Percentiles rank a stretch among this genome's conserved stretches.
Conservation (phyloP, 2,113 vertebrate genomes). For the Rhodinocichla rosea region DNA sequence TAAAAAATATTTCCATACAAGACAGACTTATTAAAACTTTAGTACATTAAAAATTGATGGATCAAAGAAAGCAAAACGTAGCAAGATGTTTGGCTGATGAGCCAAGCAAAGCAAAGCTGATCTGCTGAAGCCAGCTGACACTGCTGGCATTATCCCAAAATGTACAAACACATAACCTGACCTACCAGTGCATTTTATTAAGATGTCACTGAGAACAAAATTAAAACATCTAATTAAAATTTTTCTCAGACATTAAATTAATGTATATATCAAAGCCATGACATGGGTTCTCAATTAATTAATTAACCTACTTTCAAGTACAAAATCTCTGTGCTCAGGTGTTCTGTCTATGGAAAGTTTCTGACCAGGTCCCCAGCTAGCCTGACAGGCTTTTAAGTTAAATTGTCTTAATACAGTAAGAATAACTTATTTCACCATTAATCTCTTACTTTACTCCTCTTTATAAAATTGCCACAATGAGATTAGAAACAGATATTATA, state of each 20-base stretch:
- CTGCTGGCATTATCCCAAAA: neutral
- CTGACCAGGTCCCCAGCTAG: constrained; percentile 26
- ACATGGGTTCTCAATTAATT: constrained; percentile 38
- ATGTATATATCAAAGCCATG: constrained; percentile 45
- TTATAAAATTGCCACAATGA: neutral
- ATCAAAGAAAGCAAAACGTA: neutral
- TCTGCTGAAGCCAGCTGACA: neutral
- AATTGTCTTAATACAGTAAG: neutral
- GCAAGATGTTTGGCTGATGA: neutral
- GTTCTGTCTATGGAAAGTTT: constrained; percentile 2
- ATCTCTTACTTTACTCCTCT: neutral
- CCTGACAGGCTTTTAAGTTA: neutral
- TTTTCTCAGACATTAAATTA: constrained; percentile 32
- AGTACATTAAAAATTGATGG: neutral
- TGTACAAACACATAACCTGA: neutral
- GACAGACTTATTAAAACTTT: neutral
- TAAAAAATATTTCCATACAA: neutral
- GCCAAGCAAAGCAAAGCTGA: neutral
- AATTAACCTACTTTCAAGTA: constrained; percentile 48
- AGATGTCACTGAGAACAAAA: constrained; percentile 35
- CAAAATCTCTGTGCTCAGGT: constrained; percentile 34
- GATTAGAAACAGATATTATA: neutral
- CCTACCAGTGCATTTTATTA: constrained; percentile 18
- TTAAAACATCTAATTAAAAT: constrained; percentile 57
- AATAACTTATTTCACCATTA: neutral